phyloP scores from a whole-genome alignment of 2,888 invertebrate species.

The Rhimphoctona megacephalus region DNA sequence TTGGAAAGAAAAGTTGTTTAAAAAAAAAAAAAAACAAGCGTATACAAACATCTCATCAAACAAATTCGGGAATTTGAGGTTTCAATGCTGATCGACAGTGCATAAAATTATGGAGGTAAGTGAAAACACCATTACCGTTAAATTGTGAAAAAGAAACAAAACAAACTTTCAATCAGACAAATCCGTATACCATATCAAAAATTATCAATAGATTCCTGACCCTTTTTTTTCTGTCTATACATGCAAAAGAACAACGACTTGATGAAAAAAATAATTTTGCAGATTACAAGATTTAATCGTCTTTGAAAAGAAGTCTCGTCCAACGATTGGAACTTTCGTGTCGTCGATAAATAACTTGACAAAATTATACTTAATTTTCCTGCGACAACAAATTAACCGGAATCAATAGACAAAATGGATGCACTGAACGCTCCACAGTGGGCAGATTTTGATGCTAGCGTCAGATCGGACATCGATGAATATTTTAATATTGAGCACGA shows the following conservation, averaged over 20 bases:
- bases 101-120: constrained; percentile 56
- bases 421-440: constrained; percentile 67
- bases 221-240: background rate
- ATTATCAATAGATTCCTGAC: background rate
- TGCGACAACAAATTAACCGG: background rate
- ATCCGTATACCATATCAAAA: background rate
- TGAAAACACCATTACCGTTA: background rate
- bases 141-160: background rate
- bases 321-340: background rate
- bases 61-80: background rate
- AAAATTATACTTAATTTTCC: background rate
- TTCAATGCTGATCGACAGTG: background rate
- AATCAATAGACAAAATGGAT: constrained; percentile 50
- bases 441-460: constrained; percentile 67
- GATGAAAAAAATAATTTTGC: background rate
- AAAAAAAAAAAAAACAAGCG: background rate
- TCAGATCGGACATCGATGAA: constrained; percentile 62
- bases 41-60: too few species aligned
- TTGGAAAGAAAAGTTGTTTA: background rate
- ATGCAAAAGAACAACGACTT: background rate
- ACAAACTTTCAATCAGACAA: background rate
- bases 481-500: constrained; percentile 64
- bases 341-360: background rate
- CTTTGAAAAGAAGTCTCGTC: background rate
- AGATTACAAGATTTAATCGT: constrained; percentile 28